A percentile compares a stretch with the other conserved stretches of the same genome.
phyloP scores from a whole-genome alignment of 2,797 vertebrate species.

The Squalus acanthias region DNA sequence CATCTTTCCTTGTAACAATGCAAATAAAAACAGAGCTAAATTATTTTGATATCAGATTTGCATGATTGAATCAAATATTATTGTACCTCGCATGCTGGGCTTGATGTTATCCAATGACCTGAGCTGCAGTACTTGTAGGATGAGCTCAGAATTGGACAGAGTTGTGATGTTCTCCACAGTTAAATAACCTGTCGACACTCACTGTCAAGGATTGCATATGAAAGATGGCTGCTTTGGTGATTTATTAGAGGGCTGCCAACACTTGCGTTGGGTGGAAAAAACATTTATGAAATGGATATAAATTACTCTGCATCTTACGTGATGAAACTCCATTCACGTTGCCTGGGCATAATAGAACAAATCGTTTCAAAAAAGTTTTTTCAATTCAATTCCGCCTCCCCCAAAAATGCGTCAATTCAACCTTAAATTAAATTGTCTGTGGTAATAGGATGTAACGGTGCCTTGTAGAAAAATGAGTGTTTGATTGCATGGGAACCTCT shows the following conservation, averaged over 20 bases:
- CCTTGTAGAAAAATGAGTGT: not conserved
- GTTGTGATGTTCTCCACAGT: not conserved
- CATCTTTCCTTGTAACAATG: not conserved
- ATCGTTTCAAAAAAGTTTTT: not conserved
- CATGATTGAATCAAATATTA: not conserved
- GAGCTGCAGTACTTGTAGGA: not conserved
- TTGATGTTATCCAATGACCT: not conserved
- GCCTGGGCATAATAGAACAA: not conserved
- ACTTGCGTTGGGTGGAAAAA: not conserved
- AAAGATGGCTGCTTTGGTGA: not conserved
- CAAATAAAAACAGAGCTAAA: not conserved
- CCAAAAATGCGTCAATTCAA: not conserved
- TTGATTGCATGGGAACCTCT: not conserved
- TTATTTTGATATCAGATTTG: not conserved
- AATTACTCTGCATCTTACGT: not conserved
- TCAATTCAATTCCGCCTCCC: not conserved
- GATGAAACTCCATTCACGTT: not conserved
- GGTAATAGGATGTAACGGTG: not conserved
- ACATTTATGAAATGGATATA: not conserved
- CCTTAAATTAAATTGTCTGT: not conserved
- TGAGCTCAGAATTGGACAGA: conserved; percentile 21
- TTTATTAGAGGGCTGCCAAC: not conserved
- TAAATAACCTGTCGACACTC: not conserved
- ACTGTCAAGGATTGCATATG: not conserved
- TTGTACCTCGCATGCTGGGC: not conserved